These are phyloP conservation scores for Turritopsis rubra DNA, from an alignment of 30 jellyfish, hydroid and myxozoan genomes.

Conservation along the genomic window DNA sequence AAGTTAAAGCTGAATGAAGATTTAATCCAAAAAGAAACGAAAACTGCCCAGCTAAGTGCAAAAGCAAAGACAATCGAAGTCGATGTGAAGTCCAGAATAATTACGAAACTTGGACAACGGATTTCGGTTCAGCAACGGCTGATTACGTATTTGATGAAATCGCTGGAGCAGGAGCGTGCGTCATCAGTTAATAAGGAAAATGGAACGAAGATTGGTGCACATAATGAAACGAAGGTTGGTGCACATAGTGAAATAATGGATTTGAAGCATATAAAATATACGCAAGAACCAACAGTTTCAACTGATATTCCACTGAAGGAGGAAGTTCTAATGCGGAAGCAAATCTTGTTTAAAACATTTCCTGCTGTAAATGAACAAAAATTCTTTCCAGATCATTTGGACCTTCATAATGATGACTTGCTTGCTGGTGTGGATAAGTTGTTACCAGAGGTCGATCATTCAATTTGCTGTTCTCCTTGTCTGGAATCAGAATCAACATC, in stretches of 20 bases:
- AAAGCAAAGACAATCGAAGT: conserved; percentile 6
- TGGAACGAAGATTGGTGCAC: too few species aligned
- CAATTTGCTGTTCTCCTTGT: background rate
- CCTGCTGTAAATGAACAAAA: background rate
- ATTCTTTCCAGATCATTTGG: background rate
- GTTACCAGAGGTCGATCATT: background rate
- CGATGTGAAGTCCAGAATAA: background rate
- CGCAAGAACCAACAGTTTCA: background rate
- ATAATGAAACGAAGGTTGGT: too few species aligned
- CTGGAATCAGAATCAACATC: background rate
- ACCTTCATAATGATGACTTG: background rate
- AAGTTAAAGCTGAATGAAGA: background rate
- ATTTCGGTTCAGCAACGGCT: conserved; percentile 7
- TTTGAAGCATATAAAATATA: too few species aligned
- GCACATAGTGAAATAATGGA: too few species aligned
- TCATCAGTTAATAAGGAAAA: background rate
- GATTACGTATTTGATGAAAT: conserved; percentile 7
- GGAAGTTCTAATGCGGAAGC: background rate
- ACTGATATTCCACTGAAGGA: background rate
- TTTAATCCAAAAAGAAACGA: background rate
- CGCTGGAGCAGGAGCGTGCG: background rate
- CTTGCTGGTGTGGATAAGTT: background rate
- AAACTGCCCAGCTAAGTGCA: background rate
- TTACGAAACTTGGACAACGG: conserved; percentile 1
- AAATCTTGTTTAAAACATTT: background rate